These are phyloP conservation scores for Hetaerina americana DNA, from an alignment of 1,140 invertebrate genomes.

Conservation along the genomic window DNA sequence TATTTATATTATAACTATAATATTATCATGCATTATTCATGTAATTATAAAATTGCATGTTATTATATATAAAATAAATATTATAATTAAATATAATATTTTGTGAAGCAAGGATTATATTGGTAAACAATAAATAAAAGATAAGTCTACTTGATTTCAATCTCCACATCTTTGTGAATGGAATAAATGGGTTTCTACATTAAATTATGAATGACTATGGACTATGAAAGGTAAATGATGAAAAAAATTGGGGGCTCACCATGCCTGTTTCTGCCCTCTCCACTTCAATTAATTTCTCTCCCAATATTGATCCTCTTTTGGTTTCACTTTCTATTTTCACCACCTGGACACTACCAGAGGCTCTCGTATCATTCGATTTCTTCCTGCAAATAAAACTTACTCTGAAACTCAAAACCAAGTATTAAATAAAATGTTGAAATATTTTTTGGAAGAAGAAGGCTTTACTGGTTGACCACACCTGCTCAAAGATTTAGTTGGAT, in stretches of 20 bases:
- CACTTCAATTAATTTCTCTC: conserved; percentile 68
- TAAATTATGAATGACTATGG: not conserved
- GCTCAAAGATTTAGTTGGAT: not conserved
- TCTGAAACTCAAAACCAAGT: not conserved
- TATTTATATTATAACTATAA: not conserved
- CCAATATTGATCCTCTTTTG: conserved; percentile 27
- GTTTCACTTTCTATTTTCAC: conserved; percentile 14
- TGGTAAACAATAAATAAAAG: no score
- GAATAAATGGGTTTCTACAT: not conserved
- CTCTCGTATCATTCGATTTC: not conserved
- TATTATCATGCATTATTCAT: not conserved
- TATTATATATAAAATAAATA: not conserved
- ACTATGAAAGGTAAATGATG: not conserved
- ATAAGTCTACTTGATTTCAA: no score
- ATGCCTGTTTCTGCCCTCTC: conserved; percentile 85
- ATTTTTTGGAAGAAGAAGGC: not conserved
- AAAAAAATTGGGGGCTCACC: conserved; percentile 38
- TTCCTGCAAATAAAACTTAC: not conserved
- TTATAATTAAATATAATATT: not conserved
- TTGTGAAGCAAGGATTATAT: not conserved
- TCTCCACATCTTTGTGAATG: not conserved
- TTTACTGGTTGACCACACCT: not conserved
- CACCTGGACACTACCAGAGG: conserved; percentile 8
- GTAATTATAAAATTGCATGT: not conserved
- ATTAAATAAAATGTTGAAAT: not conserved